Evolutionary conservation across 2,797 vertebrate genomes (phyloP).

Genomic region (Leucoraja ocellata): DNA sequence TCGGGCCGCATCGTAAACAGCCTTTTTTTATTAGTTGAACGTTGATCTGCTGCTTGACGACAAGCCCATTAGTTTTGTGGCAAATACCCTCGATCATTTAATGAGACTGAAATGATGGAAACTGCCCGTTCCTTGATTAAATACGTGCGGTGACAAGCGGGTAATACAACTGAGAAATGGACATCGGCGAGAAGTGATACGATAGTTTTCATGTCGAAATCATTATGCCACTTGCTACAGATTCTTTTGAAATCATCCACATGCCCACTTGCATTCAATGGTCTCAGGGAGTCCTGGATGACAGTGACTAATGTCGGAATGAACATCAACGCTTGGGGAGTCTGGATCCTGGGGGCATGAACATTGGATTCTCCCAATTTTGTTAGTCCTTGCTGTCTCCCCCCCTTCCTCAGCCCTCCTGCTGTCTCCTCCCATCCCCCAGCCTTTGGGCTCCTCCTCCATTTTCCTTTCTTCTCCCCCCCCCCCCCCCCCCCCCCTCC

Average conservation of each 20-base stretch:
- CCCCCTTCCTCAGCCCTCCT: too few relatives aligned
- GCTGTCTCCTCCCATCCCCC: too few relatives aligned
- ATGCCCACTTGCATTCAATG: background rate
- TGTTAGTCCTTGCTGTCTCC: too few relatives aligned
- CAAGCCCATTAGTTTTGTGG: background rate
- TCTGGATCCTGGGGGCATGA: too few relatives aligned
- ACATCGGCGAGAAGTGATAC: background rate
- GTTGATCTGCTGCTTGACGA: background rate
- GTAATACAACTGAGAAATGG: background rate
- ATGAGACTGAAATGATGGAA: conserved; percentile 7
- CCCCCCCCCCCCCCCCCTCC: too few relatives aligned
- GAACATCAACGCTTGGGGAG: background rate
- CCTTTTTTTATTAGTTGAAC: background rate
- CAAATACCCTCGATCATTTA: conserved; percentile 8
- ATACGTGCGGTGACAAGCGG: background rate
- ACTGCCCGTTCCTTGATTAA: background rate
- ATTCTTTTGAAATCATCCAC: background rate
- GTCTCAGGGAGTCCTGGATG: too few relatives aligned
- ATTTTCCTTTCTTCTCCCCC: too few relatives aligned
- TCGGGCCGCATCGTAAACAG: background rate
- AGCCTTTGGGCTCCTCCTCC: too few relatives aligned
- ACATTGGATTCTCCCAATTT: too few relatives aligned
- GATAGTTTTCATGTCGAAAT: background rate
- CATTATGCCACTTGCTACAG: background rate
- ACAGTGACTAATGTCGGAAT: background rate